These are phyloP conservation scores for Cerceris ruficornis DNA, from an alignment of 2,888 invertebrate genomes.

Conservation along the genomic window DNA sequence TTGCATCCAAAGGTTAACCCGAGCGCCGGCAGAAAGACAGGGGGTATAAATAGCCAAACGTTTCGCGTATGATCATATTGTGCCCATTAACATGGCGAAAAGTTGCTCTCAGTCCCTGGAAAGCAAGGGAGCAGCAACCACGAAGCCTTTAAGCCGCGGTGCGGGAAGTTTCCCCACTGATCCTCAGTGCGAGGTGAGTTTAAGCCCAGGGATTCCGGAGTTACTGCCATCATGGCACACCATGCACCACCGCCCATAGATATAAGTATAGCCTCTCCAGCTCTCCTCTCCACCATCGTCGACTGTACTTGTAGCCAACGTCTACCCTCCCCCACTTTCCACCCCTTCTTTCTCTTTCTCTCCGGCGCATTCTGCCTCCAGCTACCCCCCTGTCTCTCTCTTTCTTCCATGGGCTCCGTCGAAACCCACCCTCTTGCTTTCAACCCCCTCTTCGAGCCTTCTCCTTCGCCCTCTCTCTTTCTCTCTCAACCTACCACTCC, in stretches of 20 bases:
- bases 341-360: conserved; percentile 25
- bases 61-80: conserved; percentile 77
- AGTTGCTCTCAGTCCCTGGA: conserved; percentile 74
- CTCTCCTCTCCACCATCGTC: conserved; percentile 48
- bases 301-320: conserved; percentile 68
- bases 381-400: conserved; percentile 27
- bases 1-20: background rate
- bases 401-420: conserved; percentile 37
- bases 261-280: conserved; percentile 67
- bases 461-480: conserved; percentile 26
- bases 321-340: conserved; percentile 60
- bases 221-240: conserved; percentile 80
- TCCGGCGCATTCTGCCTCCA: conserved; percentile 23
- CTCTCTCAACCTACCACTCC: conserved; percentile 29
- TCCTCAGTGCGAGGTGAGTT: conserved; percentile 77
- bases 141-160: conserved; percentile 81
- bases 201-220: conserved; percentile 81
- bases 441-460: conserved; percentile 44
- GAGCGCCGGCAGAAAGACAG: conserved; percentile 7
- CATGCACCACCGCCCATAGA: conserved; percentile 77
- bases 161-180: conserved; percentile 81
- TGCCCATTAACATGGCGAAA: conserved; percentile 80
- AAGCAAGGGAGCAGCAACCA: conserved; percentile 78
- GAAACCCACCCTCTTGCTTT: conserved; percentile 34
- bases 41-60: conserved; percentile 60